These are phyloP conservation scores for Saguinus midas DNA, from an alignment of 2,113 vertebrate genomes.

Conservation along the genomic window DNA sequence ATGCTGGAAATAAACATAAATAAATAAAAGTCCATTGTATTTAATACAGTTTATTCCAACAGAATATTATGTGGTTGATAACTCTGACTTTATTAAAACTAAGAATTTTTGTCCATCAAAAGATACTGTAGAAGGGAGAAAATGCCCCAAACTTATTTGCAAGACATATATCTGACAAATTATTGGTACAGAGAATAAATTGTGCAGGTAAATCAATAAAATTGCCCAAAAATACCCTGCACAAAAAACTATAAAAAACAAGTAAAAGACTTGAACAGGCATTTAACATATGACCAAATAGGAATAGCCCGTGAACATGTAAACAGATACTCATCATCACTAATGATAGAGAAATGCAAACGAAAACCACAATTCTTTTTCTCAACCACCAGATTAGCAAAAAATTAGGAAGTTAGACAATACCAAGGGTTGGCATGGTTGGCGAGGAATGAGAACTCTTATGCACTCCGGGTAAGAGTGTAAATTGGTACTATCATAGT, in stretches of 20 bases:
- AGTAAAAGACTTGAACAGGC: neutral
- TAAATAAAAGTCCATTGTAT: neutral
- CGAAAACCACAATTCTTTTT: constrained; percentile 4
- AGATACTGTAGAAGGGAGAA: neutral
- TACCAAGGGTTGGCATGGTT: neutral
- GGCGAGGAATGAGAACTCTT: neutral
- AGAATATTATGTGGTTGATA: neutral
- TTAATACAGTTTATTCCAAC: neutral
- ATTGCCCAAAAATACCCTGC: neutral
- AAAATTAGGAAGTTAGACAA: neutral
- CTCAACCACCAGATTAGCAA: neutral
- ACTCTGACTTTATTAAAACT: neutral
- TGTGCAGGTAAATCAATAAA: neutral
- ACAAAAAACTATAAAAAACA: neutral
- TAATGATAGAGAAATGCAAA: neutral
- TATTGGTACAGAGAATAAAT: neutral
- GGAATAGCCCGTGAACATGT: neutral
- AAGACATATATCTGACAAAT: neutral
- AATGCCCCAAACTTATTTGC: constrained; percentile 8
- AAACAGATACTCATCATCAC: neutral
- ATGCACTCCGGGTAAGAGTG: neutral
- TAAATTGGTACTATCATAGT: neutral
- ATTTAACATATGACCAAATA: neutral
- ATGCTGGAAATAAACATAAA: neutral
- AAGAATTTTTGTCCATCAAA: constrained; percentile 50